Evolutionary conservation across 2,113 vertebrate species (phyloP).

Genomic region (Furnarius figulus): DNA sequence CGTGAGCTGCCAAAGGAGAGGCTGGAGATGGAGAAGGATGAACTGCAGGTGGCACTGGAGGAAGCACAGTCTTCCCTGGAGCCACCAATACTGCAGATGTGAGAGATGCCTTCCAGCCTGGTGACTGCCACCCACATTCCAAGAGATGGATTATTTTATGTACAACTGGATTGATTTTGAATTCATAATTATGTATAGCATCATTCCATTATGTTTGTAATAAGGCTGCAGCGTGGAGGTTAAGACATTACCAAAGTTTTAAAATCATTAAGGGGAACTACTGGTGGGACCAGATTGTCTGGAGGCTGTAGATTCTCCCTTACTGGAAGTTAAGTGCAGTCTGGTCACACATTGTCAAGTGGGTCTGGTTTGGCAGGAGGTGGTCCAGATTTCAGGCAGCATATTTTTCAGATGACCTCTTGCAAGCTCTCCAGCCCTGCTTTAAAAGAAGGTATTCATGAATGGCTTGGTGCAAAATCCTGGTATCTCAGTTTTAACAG

Average conservation of each 20-base stretch:
- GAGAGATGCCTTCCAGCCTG: neutral
- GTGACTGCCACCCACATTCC: neutral
- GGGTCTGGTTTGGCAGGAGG: neutral
- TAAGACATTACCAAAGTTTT: neutral
- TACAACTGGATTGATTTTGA: neutral
- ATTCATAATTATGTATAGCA: neutral
- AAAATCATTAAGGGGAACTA: neutral
- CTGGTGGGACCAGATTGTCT: neutral
- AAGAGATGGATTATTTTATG: neutral
- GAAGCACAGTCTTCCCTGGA: conserved; percentile 76
- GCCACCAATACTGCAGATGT: conserved; percentile 35
- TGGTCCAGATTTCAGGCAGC: neutral
- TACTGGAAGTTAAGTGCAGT: neutral
- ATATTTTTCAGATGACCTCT: neutral
- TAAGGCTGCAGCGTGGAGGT: neutral
- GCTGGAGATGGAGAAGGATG: conserved; percentile 67
- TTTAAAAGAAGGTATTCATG: neutral
- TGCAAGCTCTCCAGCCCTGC: neutral
- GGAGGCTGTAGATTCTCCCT: neutral
- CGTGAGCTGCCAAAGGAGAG: conserved; percentile 74
- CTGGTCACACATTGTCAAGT: neutral
- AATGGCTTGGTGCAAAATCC: neutral
- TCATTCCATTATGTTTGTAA: neutral
- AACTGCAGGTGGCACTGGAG: conserved; percentile 81
- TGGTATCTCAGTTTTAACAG: neutral